Percentiles rank a stretch among this genome's conserved stretches.
These are phyloP conservation scores for Macrobrachium rosenbergii DNA, from an alignment of 1,140 invertebrate genomes.

Conservation along the genomic window DNA sequence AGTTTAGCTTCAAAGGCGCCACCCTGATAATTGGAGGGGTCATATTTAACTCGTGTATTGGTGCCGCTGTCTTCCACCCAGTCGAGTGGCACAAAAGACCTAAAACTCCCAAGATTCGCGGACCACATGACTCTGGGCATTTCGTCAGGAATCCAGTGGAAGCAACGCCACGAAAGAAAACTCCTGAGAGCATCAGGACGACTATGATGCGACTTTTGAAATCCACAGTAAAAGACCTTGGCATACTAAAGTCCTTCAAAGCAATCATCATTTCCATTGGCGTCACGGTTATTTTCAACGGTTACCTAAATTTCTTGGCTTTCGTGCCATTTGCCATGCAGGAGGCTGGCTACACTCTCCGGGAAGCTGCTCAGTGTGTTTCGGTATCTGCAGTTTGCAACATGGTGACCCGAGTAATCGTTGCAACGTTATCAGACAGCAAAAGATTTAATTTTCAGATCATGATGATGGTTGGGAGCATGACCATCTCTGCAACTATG, in stretches of 20 bases:
- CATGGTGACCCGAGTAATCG: constrained; percentile 1
- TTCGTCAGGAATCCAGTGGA: not conserved
- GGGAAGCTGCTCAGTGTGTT: not conserved
- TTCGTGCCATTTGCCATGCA: constrained; percentile 33
- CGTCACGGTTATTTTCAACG: not conserved
- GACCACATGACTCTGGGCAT: not conserved
- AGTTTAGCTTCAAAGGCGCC: constrained; percentile 38
- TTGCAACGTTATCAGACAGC: constrained; percentile 6
- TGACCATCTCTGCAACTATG: constrained; percentile 15
- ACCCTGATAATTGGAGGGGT: constrained; percentile 43
- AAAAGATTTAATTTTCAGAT: not conserved
- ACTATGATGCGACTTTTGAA: not conserved
- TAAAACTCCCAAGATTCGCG: not conserved
- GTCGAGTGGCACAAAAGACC: constrained; percentile 43
- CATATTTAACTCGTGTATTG: constrained; percentile 30
- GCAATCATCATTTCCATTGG: constrained; percentile 5
- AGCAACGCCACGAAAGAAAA: not conserved
- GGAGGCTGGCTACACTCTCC: constrained; percentile 10
- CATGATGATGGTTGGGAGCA: not conserved
- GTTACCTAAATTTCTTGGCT: constrained; percentile 25
- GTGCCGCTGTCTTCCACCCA: constrained; percentile 46
- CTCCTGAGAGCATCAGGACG: not conserved
- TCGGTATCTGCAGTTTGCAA: constrained; percentile 4
- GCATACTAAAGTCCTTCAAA: not conserved
- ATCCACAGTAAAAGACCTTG: not conserved